Evolutionary conservation across 2,888 invertebrate species (phyloP).

Genomic region (Melieria picta): DNA sequence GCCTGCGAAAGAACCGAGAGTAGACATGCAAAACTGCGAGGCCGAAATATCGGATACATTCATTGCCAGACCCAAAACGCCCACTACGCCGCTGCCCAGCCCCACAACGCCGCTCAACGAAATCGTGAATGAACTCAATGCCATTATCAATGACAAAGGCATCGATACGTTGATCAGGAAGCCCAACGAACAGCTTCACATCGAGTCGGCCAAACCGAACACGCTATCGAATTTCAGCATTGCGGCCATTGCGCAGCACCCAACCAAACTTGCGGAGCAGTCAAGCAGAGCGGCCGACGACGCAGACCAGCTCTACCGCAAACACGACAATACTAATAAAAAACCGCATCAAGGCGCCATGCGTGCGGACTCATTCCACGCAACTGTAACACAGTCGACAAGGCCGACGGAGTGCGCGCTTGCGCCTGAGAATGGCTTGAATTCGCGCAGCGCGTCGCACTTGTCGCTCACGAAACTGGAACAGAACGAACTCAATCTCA

Average conservation of each 20-base stretch:
- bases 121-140: slow-evolving; percentile 57
- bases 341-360: slow-evolving; percentile 46
- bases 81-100: slow-evolving; percentile 32
- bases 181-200: slow-evolving; percentile 45
- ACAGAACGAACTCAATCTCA: slow-evolving; percentile 44
- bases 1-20: neutral
- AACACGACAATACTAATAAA: slow-evolving; percentile 46
- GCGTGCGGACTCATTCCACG: slow-evolving; percentile 63
- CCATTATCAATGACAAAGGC: slow-evolving; percentile 56
- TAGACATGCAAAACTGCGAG: neutral
- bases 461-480: slow-evolving; percentile 57
- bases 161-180: slow-evolving; percentile 55
- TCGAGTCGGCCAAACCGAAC: slow-evolving; percentile 58
- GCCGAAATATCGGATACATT: neutral
- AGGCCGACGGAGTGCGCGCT: neutral
- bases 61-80: neutral
- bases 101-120: slow-evolving; percentile 53
- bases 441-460: slow-evolving; percentile 60
- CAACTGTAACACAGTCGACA: slow-evolving; percentile 39
- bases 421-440: slow-evolving; percentile 31
- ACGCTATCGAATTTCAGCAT: slow-evolving; percentile 60
- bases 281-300: slow-evolving; percentile 35
- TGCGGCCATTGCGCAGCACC: slow-evolving; percentile 38
- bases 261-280: slow-evolving; percentile 1
- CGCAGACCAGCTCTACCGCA: slow-evolving; percentile 51